Base-by-base conservation (phyloP, 2,888 invertebrate species). In the Sialis fuliginosa region DNA sequence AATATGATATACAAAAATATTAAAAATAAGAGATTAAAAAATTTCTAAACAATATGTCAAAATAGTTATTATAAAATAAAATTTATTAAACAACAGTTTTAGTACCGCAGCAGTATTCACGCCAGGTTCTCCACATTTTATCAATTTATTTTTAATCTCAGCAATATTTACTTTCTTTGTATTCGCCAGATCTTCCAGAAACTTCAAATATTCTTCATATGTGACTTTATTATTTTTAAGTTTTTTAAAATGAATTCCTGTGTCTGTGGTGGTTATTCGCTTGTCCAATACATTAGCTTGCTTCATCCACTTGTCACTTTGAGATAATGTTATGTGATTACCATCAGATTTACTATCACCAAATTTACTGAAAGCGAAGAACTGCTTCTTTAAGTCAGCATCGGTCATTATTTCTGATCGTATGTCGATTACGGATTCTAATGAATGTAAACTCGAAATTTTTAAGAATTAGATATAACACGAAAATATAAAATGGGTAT, bases 281-380 rank as follows among this genome's bases (percentile, higher is more conserved):
- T 87, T 88, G 5, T 75, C 77, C 44, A 76, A 67, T 12, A 82
- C 78, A 57, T 78, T 83, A 0, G 90, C 89, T 61, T 91, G 91
- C 58, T 89, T 90, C 81, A 91, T 83, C 91, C 91, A 91, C 66
- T 90, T 91, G 64, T 91, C 91, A 58, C 86, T 83, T 63, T 91
- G 88, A 7, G 85, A 85, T n/a, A 91, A 69, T 0, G 88, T 88
- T 52, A 91, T 85, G 40, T 75, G 71, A 62, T 82, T 87, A 0
- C 90, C 90, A 59, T 88, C 88, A 10, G 86, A 81, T 62, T 88
- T 88, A 4, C 74, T 72, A 60, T 90, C 89, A 1, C 90, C 90
- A 60, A 90, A 91, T 66, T 87, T 87, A 6, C 85, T 80, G 62
- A 89, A 91, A 2, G 79, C 75, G 58, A 78, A 79, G 62, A 89